Evolutionary conservation across 2,797 vertebrate genomes (phyloP).

Genomic region (Tokudaia muenninki): DNA sequence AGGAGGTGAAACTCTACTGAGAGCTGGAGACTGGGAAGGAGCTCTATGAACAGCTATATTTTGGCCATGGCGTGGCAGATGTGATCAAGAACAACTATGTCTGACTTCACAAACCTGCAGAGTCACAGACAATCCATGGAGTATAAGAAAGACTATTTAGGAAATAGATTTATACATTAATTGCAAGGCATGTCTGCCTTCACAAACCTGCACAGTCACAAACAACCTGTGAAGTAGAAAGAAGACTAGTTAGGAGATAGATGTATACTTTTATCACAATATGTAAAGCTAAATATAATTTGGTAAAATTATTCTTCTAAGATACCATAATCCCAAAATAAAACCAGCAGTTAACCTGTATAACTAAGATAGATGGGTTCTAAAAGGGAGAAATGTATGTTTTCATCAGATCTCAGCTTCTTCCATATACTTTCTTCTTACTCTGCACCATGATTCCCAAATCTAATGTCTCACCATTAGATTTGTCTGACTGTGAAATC

Average conservation of each 20-base stretch:
- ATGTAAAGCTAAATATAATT: neutral
- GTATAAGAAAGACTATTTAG: neutral
- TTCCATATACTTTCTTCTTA: neutral
- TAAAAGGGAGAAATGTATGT: neutral
- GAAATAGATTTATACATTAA: neutral
- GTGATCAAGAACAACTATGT: neutral
- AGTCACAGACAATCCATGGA: too few relatives aligned
- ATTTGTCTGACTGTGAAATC: neutral
- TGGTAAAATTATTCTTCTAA: conserved; percentile 31
- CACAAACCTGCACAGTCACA: neutral
- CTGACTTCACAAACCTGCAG: neutral
- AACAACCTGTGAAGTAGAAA: too few relatives aligned
- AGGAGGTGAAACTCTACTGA: too few relatives aligned
- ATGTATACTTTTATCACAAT: neutral
- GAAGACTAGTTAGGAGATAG: neutral
- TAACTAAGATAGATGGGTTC: neutral
- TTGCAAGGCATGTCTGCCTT: neutral
- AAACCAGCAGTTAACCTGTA: conserved; percentile 12
- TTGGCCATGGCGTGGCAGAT: neutral
- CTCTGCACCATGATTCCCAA: neutral
- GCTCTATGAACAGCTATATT: neutral
- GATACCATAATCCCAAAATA: neutral
- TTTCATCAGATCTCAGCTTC: neutral
- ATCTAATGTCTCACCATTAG: too few relatives aligned
- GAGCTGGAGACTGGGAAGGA: neutral